These are phyloP conservation scores for Grammomys surdaster DNA, from an alignment of 2,113 vertebrate genomes.

Conservation along the genomic window DNA sequence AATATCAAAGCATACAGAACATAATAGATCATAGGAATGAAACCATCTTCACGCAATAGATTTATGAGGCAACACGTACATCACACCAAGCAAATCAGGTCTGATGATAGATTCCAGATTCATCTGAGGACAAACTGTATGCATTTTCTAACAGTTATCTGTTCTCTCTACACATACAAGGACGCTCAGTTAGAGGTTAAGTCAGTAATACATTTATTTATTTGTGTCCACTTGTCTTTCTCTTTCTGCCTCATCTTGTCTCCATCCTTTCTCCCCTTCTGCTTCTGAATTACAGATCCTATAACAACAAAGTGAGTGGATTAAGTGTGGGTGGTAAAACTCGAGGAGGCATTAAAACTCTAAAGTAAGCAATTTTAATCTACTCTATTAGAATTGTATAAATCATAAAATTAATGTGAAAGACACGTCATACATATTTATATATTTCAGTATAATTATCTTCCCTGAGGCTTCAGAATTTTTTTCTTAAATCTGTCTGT, in stretches of 20 bases:
- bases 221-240: not conserved
- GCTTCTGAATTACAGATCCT: not conserved
- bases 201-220: not conserved
- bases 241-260: not conserved
- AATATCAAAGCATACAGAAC: not conserved
- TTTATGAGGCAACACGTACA: not conserved
- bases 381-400: not conserved
- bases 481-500: not conserved
- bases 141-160: not conserved
- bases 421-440: not conserved
- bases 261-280: not conserved
- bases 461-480: not conserved
- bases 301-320: not conserved
- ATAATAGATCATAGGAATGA: not conserved
- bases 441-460: not conserved
- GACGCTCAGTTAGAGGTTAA: not conserved
- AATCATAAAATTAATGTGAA: conserved; percentile 18
- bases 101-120: not conserved
- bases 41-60: not conserved
- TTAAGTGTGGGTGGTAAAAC: not conserved
- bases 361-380: not conserved
- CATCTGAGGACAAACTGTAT: not conserved
- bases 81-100: not conserved
- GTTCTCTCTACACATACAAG: not conserved
- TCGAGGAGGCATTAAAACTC: not conserved